Conservation (phyloP, 1,140 invertebrate genomes). For the Pachyrhynchus sulphureomaculatus region DNA sequence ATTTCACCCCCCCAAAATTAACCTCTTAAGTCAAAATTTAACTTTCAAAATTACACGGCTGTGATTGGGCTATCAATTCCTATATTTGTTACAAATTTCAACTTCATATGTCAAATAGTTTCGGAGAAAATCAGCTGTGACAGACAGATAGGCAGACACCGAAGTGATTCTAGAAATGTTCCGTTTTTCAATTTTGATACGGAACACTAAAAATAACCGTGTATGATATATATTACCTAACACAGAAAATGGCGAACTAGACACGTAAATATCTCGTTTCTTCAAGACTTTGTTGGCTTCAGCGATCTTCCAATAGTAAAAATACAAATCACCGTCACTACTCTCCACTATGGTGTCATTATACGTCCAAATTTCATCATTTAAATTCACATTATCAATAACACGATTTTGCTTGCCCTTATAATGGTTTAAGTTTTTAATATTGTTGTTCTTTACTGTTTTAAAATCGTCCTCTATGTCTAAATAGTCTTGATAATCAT, state of each 20-base stretch:
- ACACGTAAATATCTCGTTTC: slow-evolving; percentile 31
- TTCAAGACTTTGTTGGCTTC: slow-evolving; percentile 27
- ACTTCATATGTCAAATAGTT: too few relatives aligned
- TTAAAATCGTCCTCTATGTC: not conserved
- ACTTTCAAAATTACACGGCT: too few relatives aligned
- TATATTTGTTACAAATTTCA: too few relatives aligned
- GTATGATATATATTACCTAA: too few relatives aligned
- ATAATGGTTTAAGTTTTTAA: not conserved
- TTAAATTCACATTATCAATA: not conserved
- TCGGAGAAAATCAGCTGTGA: too few relatives aligned
- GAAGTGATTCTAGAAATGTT: too few relatives aligned
- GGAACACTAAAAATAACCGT: too few relatives aligned
- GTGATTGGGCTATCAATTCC: too few relatives aligned
- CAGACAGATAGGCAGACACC: too few relatives aligned
- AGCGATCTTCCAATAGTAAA: slow-evolving; percentile 39
- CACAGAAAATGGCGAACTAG: slow-evolving; percentile 35
- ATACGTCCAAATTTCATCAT: slow-evolving; percentile 31
- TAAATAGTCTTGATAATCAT: not conserved
- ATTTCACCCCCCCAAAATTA: too few relatives aligned
- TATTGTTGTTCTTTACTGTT: not conserved
- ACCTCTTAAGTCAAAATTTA: too few relatives aligned
- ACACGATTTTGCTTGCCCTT: not conserved
- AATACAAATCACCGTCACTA: slow-evolving; percentile 33
- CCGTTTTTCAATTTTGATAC: too few relatives aligned
- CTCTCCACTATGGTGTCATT: slow-evolving; percentile 35